Percentiles rank a stretch among this genome's conserved stretches.
phyloP scores from a whole-genome alignment of 1,140 invertebrate genomes.

The Drosophila leontia region DNA sequence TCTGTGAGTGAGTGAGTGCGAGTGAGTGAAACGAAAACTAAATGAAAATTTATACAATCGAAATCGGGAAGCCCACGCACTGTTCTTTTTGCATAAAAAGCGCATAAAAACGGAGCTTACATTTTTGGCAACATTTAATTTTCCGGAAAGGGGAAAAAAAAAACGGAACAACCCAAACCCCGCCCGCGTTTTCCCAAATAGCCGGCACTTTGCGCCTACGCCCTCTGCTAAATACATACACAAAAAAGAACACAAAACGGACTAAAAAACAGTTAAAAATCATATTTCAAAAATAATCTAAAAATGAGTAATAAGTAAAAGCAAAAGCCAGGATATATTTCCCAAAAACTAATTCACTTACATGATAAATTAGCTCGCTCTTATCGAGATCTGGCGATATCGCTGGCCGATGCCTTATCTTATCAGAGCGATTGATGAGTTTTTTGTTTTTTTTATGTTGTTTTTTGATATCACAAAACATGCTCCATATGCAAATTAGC shows the following conservation, averaged over 20 bases:
- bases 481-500: conserved; percentile 78
- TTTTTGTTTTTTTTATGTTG: conserved; percentile 21
- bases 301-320: conserved; percentile 8
- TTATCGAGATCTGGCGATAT: conserved; percentile 46
- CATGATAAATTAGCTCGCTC: conserved; percentile 50
- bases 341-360: conserved; percentile 50
- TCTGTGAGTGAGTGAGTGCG: conserved; percentile 47
- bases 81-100: conserved; percentile 53
- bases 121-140: conserved; percentile 48
- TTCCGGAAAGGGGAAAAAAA: not conserved
- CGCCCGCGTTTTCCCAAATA: conserved; percentile 34
- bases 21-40: conserved; percentile 61
- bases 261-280: conserved; percentile 3
- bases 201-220: conserved; percentile 72
- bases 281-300: not conserved
- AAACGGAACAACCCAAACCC: conserved; percentile 17
- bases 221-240: conserved; percentile 63
- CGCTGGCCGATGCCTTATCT: conserved; percentile 37
- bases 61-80: conserved; percentile 46
- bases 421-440: conserved; percentile 62
- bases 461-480: conserved; percentile 29
- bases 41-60: conserved; percentile 74
- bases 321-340: conserved; percentile 19
- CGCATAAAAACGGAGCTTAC: conserved; percentile 56
- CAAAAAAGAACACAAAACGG: conserved; percentile 31